Evolutionary conservation across 2,888 invertebrate species (phyloP), one percentile per base, ranked within the genome.

Genomic region (Linyphia triangularis): DNA sequence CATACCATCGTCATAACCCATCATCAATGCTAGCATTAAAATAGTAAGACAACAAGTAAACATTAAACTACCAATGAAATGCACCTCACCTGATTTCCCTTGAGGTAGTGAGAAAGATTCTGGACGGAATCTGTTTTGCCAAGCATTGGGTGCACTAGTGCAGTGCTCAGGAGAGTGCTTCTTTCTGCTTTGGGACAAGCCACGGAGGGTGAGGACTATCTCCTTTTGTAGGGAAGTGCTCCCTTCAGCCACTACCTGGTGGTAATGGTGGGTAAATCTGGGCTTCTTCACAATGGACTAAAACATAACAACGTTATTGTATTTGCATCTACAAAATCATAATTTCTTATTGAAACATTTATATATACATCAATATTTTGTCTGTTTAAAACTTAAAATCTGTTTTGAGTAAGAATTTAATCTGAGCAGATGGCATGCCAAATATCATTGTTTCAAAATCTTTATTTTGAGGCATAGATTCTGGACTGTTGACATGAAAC

Each of bases 201-300:
- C 77, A 10, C 85, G 88, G n/a, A 90, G 59, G 9, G 73, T 78
- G 10, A 90, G 72, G 26, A 70, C 84, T 0, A 90, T 84, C 78
- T 90, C 90, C 22, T 88, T 89, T 67, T 90, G 90, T 16, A 89
- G 81, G 37, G 90, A 88, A n/a, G 81, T 86, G 28, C 70, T 85
- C 19, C 89, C 89, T 57, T 90, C 89, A 13, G 88, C 81, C 24
- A 75, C 70, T 2, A 90, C 86, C 59, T 90, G 89, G 69, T 90
- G 90, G 28, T 84, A 65, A 69, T 90, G 89, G 13, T 85, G 85
- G 16, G 90, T 90, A 28, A 90, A 90, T 24, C 89, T 79, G 16
- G 90, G 90, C 51, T 90, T 90, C 33, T 90, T 90, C 24, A 90
- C 90, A 43, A 89, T 82, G n/a, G 90, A 83, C 90, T 90, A 37